A percentile compares a stretch with the other conserved stretches of the same genome.
Evolutionary conservation across 2,888 invertebrate species (phyloP).

Genomic region (Hypomecis atomaria): DNA sequence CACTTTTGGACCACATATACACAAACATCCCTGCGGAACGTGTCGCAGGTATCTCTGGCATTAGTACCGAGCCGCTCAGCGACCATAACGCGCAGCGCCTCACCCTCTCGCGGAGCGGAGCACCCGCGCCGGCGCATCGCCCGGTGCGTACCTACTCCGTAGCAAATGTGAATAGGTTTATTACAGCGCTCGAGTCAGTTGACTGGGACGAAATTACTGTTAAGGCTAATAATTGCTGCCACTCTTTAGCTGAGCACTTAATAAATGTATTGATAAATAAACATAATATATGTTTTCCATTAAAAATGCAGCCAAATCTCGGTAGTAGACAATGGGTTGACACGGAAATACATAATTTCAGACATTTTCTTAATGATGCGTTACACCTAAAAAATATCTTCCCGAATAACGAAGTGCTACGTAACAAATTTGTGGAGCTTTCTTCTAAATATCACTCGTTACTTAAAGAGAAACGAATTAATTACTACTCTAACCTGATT

Average conservation of each 20-base stretch:
- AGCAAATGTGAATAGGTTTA: background rate
- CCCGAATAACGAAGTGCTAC: background rate
- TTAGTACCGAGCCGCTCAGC: constrained; percentile 13
- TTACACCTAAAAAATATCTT: background rate
- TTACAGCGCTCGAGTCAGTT: background rate
- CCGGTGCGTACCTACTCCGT: background rate
- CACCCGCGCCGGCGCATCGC: background rate
- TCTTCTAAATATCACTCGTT: background rate
- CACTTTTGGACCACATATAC: constrained; percentile 19
- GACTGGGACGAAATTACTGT: background rate
- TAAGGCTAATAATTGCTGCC: background rate
- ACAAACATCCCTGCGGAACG: constrained; percentile 12
- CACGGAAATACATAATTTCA: background rate
- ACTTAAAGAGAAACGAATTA: constrained; percentile 12
- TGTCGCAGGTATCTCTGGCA: background rate
- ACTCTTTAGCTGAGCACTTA: background rate
- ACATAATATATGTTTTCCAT: background rate
- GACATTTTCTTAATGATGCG: background rate
- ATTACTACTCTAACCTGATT: constrained; percentile 5
- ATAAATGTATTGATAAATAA: background rate
- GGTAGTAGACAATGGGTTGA: background rate
- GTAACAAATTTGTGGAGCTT: background rate
- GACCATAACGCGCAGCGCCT: background rate
- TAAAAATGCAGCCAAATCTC: background rate
- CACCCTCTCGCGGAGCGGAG: background rate